phyloP scores from a whole-genome alignment of 2,888 invertebrate genomes.

The Tiphia femorata region DNA sequence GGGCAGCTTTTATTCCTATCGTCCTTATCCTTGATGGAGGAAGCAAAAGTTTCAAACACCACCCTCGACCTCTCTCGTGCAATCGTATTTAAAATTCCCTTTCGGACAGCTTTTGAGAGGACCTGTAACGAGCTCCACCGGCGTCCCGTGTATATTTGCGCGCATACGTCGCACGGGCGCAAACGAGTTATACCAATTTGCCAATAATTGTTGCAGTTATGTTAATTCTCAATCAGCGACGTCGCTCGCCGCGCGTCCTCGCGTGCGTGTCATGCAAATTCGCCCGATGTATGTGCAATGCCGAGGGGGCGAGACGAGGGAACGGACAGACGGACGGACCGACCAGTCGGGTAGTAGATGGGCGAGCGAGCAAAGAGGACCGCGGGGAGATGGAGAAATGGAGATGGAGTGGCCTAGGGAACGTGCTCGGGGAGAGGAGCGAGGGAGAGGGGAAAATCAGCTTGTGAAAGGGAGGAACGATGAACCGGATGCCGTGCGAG shows the following conservation, averaged over 20 bases:
- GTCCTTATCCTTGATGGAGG: no score
- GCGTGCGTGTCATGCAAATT: conserved; percentile 58
- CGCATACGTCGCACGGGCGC: conserved; percentile 35
- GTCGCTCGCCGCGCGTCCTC: conserved; percentile 40
- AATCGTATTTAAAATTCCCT: no score
- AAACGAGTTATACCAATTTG: conserved; percentile 62
- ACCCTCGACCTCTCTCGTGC: no score
- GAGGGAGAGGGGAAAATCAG: conserved; percentile 6
- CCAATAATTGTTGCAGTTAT: conserved; percentile 65
- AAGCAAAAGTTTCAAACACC: no score
- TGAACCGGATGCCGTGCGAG: conserved; percentile 3
- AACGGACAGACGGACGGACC: background rate
- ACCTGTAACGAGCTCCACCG: conserved; percentile 13
- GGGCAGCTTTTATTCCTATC: no score
- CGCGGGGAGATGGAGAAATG: conserved; percentile 4
- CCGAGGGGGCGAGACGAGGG: conserved; percentile 14
- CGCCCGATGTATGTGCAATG: conserved; percentile 18
- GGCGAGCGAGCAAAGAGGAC: conserved; percentile 8
- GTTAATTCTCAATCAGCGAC: conserved; percentile 63
- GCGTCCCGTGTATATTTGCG: conserved; percentile 8
- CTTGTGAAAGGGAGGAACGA: conserved; percentile 12
- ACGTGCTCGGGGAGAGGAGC: conserved; percentile 2
- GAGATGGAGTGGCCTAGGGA: conserved; percentile 1
- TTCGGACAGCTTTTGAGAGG: conserved; percentile 9
- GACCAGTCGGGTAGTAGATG: conserved; percentile 2